These are phyloP conservation scores for Harpalus rubripes DNA, from an alignment of 2,888 invertebrate species.

Conservation along the genomic window DNA sequence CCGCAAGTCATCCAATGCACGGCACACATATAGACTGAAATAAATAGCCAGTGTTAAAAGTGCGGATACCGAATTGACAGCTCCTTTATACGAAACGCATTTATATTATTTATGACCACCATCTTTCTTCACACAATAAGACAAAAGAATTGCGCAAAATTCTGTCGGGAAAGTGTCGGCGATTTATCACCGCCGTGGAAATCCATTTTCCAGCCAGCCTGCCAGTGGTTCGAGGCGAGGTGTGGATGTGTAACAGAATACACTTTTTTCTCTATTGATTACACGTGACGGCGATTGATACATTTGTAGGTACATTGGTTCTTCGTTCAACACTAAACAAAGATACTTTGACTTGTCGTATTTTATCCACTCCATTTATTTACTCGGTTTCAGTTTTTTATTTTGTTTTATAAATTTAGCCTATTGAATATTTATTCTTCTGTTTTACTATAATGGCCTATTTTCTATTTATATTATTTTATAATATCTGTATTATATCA, in stretches of 20 bases:
- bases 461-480: too few species aligned
- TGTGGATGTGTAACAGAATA: constrained; percentile 56
- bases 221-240: constrained; percentile 20
- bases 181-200: constrained; percentile 60
- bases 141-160: constrained; percentile 65
- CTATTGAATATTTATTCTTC: too few species aligned
- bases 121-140: constrained; percentile 65
- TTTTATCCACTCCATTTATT: neutral
- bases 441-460: too few species aligned
- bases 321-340: constrained; percentile 12
- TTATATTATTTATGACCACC: constrained; percentile 63
- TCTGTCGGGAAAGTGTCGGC: constrained; percentile 59
- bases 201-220: constrained; percentile 46
- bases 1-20: constrained; percentile 18
- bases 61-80: constrained; percentile 65
- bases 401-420: too few species aligned
- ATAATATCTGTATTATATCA: too few species aligned
- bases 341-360: neutral
- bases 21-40: constrained; percentile 44
- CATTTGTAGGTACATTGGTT: constrained; percentile 24
- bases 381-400: too few species aligned
- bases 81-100: constrained; percentile 65
- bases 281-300: constrained; percentile 59
- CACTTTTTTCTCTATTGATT: constrained; percentile 61
- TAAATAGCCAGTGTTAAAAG: constrained; percentile 64